Base-by-base conservation (phyloP, 2,888 invertebrate genomes). In the Limenitis camilla region DNA sequence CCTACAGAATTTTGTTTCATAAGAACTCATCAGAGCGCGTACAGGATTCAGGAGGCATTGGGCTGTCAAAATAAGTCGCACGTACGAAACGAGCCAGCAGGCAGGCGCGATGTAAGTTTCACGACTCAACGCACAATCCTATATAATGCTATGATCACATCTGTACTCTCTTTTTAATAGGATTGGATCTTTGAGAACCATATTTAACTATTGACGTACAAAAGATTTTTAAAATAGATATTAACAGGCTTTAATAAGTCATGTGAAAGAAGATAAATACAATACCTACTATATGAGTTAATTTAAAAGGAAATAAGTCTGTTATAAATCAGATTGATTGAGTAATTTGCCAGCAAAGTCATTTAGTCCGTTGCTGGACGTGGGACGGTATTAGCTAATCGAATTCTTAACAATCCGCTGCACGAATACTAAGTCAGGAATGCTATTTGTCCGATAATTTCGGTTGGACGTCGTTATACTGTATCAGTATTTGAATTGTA, bases 51-150 rank as follows among this genome's bases (percentile, higher is more conserved):
- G 64, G 55, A 63, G 53, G 68, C 69, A 72, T 61, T 66, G 65
- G 60, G 46, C 65, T 68, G 72, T 68, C 68, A 71, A 69, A 70
- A 67, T 71, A 64, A 68, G 58, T 61, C 55, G 62, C 56, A 66
- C 62, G 62, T 64, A 65, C 61, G 66, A 62, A 61, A 62, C 61
- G 58, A 49, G 36, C 54, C 45, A 49, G 40, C 41, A 54, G 54
- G 50, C 54, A 57, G 47, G 47, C 41, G 58, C 58, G 54, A 66
- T 65, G 62, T 65, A 62, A 63, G 61, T 62, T 64, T 64, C 60
- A 63, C 66, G 53, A 62, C 55, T 60, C 62, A 58, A 46, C 56
- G 56, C 55, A 54, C 43, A 43, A 44, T 45, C 41, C 39, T 51
- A 43, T 41, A 39, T 39, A 19, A 48, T 40, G 27, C 36, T 9